These are phyloP conservation scores for Poecilia picta DNA, from an alignment of 2,797 vertebrate species.

Conservation along the genomic window DNA sequence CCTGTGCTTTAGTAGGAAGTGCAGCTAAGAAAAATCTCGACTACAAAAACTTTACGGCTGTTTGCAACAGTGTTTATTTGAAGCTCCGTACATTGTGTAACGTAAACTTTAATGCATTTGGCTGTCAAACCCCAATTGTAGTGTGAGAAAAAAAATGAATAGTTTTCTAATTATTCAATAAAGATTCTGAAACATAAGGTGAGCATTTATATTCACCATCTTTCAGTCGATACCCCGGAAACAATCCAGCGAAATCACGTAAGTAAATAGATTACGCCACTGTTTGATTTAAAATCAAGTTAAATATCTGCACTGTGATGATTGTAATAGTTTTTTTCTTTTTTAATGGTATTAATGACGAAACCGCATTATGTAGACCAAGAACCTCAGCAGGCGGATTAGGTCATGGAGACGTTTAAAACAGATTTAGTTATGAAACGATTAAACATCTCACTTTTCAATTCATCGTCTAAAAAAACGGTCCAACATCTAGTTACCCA, in stretches of 20 bases:
- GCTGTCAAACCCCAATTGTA: too few species aligned
- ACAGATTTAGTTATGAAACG: neutral
- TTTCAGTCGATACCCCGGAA: neutral
- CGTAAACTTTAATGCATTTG: neutral
- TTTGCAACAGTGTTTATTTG: too few species aligned
- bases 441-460: neutral
- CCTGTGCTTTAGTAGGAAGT: neutral
- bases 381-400: neutral
- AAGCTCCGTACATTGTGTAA: neutral
- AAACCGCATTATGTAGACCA: neutral
- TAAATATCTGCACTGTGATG: neutral
- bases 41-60: neutral
- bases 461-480: neutral
- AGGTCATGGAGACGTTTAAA: neutral
- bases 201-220: neutral
- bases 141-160: neutral
- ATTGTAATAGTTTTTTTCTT: neutral
- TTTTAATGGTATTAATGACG: neutral
- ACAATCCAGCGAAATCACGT: neutral
- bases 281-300: neutral
- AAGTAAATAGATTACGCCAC: neutral
- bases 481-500: too few species aligned
- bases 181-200: neutral
- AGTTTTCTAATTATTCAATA: neutral
- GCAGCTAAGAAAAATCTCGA: neutral